Conservation (phyloP, 2,888 invertebrate genomes). For the Ellobium chinense region DNA sequence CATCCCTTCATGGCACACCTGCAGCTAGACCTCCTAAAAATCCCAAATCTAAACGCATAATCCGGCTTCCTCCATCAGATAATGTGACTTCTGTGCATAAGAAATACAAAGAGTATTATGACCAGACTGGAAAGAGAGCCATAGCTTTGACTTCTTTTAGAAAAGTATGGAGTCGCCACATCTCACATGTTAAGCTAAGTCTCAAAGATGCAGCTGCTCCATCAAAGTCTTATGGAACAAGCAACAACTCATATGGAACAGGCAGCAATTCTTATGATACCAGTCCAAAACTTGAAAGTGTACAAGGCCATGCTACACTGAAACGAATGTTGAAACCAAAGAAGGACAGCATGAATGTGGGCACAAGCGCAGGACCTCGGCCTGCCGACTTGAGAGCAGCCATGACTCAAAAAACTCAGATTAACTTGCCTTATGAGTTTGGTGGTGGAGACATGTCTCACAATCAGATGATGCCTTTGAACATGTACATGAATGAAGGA, state of each 20-base stretch:
- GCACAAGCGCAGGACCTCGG: not conserved
- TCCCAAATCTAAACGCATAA: not conserved
- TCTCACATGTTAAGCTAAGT: slow-evolving; percentile 19
- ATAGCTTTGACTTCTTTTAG: slow-evolving; percentile 31
- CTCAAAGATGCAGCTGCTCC: slow-evolving; percentile 6
- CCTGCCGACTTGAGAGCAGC: not conserved
- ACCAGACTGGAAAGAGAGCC: slow-evolving; percentile 14
- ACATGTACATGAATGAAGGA: slow-evolving; percentile 13
- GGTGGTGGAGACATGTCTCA: not conserved
- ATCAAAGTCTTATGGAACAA: not conserved
- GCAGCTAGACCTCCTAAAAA: slow-evolving; percentile 18
- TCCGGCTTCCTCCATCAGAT: slow-evolving; percentile 25
- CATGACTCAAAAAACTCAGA: not conserved
- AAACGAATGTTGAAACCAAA: not conserved
- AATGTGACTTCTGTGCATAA: slow-evolving; percentile 30
- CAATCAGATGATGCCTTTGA: slow-evolving; percentile 21
- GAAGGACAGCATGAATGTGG: not conserved
- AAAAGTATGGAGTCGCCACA: slow-evolving; percentile 20
- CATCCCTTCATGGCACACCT: slow-evolving; percentile 3
- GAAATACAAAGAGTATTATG: slow-evolving; percentile 25
- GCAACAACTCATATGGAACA: not conserved
- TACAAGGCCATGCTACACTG: not conserved
- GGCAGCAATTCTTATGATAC: not conserved
- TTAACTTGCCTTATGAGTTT: slow-evolving; percentile 10
- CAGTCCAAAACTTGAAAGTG: not conserved